Evolutionary conservation across 2,113 vertebrate species (phyloP), one percentile per base, ranked within the genome.

Genomic region (Etheostoma cragini): DNA sequence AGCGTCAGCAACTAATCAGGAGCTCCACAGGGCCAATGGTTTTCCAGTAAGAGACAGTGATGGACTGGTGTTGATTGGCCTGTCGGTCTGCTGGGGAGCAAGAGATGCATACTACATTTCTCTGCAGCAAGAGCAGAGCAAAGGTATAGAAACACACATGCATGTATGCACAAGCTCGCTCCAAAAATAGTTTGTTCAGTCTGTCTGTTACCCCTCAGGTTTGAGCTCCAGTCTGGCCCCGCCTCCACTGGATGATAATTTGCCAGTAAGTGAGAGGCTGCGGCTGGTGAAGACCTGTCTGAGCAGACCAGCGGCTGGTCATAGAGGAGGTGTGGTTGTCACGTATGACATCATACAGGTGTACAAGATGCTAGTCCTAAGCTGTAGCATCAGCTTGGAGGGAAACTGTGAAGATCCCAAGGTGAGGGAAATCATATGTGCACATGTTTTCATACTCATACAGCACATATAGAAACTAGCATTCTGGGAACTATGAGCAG

Each of bases 91-190:
- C 85, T 99, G 98, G 98, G 98, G 96, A 90, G 96, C 94, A 86
- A 99, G 94, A 90, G 98, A 99, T 91, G 97, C 97, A 22, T 99
- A 97, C 88, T 99, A 97, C 65, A 47, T 99, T 75, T 99, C 97
- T 69, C 82, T 99, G 83, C 97, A 98, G 93, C 89, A 95, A 54
- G 87, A 95, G 61, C 95, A 96, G 83, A 93, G 94, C 91, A 91
- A 90, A 87, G 97, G 98, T 98, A 94, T 8, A 1, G 1, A 70
- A 15, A 42, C 35, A 56, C 6, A 21, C 45, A 61, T 21, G 4
- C 3, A 52, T 19, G 3, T 13, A 71, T 0, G 16, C n/a, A 50
- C 11, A 67, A 35, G 17, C 42, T 62, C 15, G 6, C 15, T 22
- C 13, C 26, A 19, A 49, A 49, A 61, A 24, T 24, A 21, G 2